Conservation (phyloP, 1,140 invertebrate genomes). For the Bombus picipes region DNA sequence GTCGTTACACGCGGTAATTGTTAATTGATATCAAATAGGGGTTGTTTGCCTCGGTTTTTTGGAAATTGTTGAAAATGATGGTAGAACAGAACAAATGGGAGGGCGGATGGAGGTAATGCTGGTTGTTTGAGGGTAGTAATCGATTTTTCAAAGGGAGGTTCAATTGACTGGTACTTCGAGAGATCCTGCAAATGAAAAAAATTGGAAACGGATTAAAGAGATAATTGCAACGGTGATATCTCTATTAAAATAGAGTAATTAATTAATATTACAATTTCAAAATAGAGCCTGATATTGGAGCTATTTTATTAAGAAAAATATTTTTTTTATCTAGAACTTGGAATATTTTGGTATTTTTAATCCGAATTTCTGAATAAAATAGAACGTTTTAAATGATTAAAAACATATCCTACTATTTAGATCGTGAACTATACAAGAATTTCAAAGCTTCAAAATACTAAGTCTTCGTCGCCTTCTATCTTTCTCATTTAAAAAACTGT, state of each 20-base stretch:
- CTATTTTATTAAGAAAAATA: neutral
- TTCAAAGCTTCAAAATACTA: too few species aligned
- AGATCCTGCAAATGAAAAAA: neutral
- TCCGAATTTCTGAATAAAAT: too few species aligned
- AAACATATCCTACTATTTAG: too few species aligned
- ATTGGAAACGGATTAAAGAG: neutral
- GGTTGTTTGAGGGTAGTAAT: conserved; percentile 10
- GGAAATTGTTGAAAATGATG: neutral
- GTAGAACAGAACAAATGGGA: too few species aligned
- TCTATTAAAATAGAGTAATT: too few species aligned
- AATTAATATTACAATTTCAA: too few species aligned
- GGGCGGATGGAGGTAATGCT: neutral
- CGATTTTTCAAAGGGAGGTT: neutral
- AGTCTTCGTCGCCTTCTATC: too few species aligned
- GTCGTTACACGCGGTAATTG: conserved; percentile 4
- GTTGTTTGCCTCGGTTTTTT: neutral
- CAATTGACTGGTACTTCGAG: neutral
- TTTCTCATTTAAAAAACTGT: neutral
- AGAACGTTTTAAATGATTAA: too few species aligned
- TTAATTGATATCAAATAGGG: neutral
- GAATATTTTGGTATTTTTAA: neutral
- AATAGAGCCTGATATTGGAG: too few species aligned
- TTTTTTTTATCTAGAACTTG: neutral
- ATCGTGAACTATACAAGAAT: too few species aligned
- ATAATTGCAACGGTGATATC: too few species aligned